Percentiles rank a stretch among this genome's conserved stretches.
Conservation (phyloP, 2,888 invertebrate species). For the Mythimna pallens region DNA sequence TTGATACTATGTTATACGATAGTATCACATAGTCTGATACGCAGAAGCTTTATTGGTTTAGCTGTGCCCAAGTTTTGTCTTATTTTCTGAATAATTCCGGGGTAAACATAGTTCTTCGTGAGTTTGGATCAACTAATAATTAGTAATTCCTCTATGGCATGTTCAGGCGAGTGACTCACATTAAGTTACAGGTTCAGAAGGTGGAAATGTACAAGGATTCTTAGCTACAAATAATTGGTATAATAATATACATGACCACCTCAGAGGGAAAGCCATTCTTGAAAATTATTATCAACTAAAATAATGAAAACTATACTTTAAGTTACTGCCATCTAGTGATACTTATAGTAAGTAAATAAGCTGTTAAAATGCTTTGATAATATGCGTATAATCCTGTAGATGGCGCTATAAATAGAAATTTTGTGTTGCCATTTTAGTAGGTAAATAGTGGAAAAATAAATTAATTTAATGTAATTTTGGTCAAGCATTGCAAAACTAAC, state of each 20-base stretch:
- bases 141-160: no score
- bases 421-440: background rate
- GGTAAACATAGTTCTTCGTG: background rate
- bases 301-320: background rate
- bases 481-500: background rate
- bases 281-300: no score
- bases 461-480: background rate
- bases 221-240: background rate
- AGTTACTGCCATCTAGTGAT: conserved; percentile 23
- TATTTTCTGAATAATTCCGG: conserved; percentile 1
- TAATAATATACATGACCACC: no score
- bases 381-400: background rate
- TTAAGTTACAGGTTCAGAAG: no score
- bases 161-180: no score
- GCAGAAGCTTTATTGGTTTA: conserved; percentile 8
- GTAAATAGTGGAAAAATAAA: background rate
- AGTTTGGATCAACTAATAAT: no score
- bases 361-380: background rate
- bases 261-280: no score
- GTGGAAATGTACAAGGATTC: no score
- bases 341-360: background rate
- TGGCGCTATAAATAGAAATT: background rate
- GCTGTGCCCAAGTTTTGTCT: background rate
- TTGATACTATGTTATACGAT: conserved; percentile 52
- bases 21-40: conserved; percentile 16